Evolutionary conservation across 2,113 vertebrate species (phyloP).

Genomic region (Scomber scombrus): DNA sequence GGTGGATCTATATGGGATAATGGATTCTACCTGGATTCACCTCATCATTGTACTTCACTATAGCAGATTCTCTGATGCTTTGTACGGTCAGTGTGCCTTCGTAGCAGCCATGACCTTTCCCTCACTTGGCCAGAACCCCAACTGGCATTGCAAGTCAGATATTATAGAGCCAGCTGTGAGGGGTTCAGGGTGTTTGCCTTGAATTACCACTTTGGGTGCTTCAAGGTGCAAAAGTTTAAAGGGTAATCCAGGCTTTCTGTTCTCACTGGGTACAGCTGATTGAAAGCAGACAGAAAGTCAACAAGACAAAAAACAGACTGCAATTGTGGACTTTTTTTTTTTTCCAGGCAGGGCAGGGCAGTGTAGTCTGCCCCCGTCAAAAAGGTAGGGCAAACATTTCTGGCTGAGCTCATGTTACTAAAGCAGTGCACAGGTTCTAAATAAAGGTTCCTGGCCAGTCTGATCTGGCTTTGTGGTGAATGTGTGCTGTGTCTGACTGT

Average conservation of each 20-base stretch:
- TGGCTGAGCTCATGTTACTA: conserved; percentile 65
- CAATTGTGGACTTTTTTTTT: background rate
- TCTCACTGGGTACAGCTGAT: conserved; percentile 1
- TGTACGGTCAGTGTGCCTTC: background rate
- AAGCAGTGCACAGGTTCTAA: conserved; percentile 61
- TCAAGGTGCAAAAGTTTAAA: background rate
- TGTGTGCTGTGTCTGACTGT: conserved; percentile 11
- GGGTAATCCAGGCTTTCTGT: conserved; percentile 9
- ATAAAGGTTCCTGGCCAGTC: conserved; percentile 67
- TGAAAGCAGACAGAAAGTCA: background rate
- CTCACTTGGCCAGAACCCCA: conserved; percentile 18
- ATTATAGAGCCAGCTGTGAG: conserved; percentile 9
- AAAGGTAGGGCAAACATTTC: conserved; percentile 65
- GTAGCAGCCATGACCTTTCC: conserved; percentile 26
- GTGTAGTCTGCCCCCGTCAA: background rate
- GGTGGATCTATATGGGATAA: background rate
- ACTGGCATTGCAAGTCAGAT: background rate
- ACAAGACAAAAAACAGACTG: background rate
- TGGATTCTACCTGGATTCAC: conserved; percentile 17
- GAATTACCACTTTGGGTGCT: conserved; percentile 7
- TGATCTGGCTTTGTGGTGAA: conserved; percentile 58
- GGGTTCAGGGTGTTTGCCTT: conserved; percentile 26
- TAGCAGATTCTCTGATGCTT: background rate
- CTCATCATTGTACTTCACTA: background rate
- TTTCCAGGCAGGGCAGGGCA: background rate